Evolutionary conservation across 2,797 vertebrate species (phyloP).

Genomic region (Todus mexicanus): DNA sequence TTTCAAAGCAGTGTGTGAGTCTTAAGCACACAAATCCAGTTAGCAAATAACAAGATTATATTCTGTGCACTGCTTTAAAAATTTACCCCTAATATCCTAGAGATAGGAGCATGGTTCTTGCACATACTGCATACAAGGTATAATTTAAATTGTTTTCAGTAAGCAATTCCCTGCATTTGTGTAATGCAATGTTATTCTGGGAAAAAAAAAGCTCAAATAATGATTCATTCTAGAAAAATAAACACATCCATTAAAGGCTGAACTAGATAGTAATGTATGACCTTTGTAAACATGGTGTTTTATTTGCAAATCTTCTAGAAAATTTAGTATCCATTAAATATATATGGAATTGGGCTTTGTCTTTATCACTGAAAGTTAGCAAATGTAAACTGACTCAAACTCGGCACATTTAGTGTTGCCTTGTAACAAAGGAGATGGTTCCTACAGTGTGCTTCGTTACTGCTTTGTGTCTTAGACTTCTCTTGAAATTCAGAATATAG

Average conservation of each 20-base stretch:
- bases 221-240: constrained; percentile 57
- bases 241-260: constrained; percentile 48
- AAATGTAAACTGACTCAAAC: not conserved
- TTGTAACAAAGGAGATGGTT: constrained; percentile 1
- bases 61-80: constrained; percentile 50
- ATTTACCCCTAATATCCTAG: constrained; percentile 21
- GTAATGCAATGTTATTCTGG: not conserved
- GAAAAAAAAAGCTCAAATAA: constrained; percentile 3
- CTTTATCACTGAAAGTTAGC: constrained; percentile 38
- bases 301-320: constrained; percentile 54
- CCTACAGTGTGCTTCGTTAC: constrained; percentile 8
- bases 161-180: constrained; percentile 23
- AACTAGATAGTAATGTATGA: constrained; percentile 7
- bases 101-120: not conserved
- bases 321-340: constrained; percentile 44
- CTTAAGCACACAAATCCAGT: constrained; percentile 40
- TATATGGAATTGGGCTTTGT: constrained; percentile 41
- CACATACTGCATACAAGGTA: not conserved
- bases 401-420: not conserved
- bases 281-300: constrained; percentile 37
- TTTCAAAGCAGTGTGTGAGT: constrained; percentile 40
- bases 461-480: constrained; percentile 24
- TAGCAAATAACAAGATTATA: constrained; percentile 50
- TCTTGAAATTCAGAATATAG: constrained; percentile 30
- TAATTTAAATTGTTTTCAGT: constrained; percentile 13